These are phyloP conservation scores for Ectemnius continuus DNA, from an alignment of 2,888 invertebrate genomes.

Conservation along the genomic window DNA sequence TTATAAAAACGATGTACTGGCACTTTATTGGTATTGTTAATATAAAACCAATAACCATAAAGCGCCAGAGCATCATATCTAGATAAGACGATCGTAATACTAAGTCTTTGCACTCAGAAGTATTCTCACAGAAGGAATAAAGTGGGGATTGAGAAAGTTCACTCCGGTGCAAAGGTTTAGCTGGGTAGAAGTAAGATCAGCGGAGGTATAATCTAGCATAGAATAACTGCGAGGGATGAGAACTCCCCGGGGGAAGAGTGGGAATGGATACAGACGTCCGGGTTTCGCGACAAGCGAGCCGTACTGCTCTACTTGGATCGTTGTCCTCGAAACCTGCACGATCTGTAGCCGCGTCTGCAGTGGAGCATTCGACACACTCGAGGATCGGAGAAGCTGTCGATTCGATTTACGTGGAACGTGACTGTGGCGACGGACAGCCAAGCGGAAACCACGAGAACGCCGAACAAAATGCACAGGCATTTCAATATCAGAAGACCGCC, in stretches of 20 bases:
- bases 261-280: constrained; percentile 79
- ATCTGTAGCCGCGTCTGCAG: constrained; percentile 80
- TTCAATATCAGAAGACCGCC: too few species aligned
- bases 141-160: too few species aligned
- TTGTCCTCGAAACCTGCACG: constrained; percentile 98
- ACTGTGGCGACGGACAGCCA: background rate
- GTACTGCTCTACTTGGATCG: constrained; percentile 87
- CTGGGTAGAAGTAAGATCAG: too few species aligned
- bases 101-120: too few species aligned
- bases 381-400: background rate
- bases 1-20: too few species aligned
- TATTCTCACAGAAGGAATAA: too few species aligned
- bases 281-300: constrained; percentile 93
- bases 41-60: too few species aligned
- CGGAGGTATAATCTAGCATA: too few species aligned
- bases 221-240: background rate
- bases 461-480: background rate
- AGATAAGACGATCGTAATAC: too few species aligned
- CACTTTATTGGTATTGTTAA: too few species aligned
- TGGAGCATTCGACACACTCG: constrained; percentile 19
- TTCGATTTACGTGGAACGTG: background rate
- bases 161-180: too few species aligned
- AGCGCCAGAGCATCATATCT: too few species aligned
- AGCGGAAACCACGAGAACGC: background rate
- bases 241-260: background rate